These are phyloP conservation scores for Equus przewalskii DNA, from an alignment of 2,113 vertebrate genomes.

Conservation along the genomic window DNA sequence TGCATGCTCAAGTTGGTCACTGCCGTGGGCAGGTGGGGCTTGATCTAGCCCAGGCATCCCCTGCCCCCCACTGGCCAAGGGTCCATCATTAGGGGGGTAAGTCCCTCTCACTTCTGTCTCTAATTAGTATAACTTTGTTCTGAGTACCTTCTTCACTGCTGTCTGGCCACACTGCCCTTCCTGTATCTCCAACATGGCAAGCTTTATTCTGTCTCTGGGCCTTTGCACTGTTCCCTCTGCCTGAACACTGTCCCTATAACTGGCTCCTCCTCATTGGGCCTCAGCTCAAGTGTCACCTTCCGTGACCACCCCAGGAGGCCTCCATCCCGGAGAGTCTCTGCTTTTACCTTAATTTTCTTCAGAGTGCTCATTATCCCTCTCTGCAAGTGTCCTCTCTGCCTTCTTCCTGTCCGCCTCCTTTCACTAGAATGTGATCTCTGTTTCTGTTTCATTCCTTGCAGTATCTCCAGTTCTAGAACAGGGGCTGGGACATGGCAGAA, in stretches of 20 bases:
- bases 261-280: not conserved
- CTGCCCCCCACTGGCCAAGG: not conserved
- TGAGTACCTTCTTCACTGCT: not conserved
- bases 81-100: not conserved
- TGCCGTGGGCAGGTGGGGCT: not conserved
- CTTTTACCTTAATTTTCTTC: not conserved
- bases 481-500: not conserved
- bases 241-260: not conserved
- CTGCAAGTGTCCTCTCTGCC: not conserved
- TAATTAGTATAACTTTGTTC: no score
- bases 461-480: not conserved
- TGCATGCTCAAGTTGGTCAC: not conserved
- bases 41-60: not conserved
- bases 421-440: not conserved
- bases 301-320: not conserved
- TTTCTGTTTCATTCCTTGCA: not conserved
- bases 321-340: not conserved
- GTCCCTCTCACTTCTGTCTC: no score
- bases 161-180: not conserved
- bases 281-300: not conserved
- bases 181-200: not conserved
- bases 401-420: not conserved
- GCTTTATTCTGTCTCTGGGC: not conserved
- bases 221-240: not conserved
- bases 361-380: not conserved